These are phyloP conservation scores for Drosophila suboccidentalis DNA, from an alignment of 2,888 invertebrate species.

Conservation along the genomic window DNA sequence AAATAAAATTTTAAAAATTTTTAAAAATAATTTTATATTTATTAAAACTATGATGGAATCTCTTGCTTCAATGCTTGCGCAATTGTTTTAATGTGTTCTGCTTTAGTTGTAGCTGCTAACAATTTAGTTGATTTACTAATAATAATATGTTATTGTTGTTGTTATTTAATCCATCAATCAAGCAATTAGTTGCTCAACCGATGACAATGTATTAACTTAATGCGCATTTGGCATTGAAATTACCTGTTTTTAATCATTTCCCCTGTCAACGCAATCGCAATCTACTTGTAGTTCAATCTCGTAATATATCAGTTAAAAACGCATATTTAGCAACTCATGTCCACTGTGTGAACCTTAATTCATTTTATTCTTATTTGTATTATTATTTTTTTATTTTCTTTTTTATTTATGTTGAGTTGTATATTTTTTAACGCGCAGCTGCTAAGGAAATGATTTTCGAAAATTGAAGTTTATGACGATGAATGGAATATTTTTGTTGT, in stretches of 20 bases:
- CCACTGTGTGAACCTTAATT: conserved; percentile 73
- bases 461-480: conserved; percentile 84
- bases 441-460: conserved; percentile 85
- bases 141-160: conserved; percentile 5
- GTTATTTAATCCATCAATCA: conserved; percentile 16
- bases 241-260: conserved; percentile 35
- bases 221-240: conserved; percentile 44
- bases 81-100: neutral
- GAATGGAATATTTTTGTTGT: conserved; percentile 78
- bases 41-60: neutral
- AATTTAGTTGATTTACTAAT: conserved; percentile 6
- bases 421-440: conserved; percentile 78
- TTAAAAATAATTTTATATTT: neutral
- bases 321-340: conserved; percentile 44
- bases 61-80: neutral
- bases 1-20: neutral
- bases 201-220: conserved; percentile 42
- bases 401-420: conserved; percentile 23
- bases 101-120: conserved; percentile 7
- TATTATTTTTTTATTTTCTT: conserved; percentile 19
- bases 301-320: conserved; percentile 14
- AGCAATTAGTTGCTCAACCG: conserved; percentile 39
- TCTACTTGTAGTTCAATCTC: conserved; percentile 30
- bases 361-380: conserved; percentile 62
- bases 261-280: conserved; percentile 15